Evolutionary conservation across 2,113 vertebrate genomes (phyloP), one percentile per base, ranked within the genome.

Genomic region (Tricholaema leucomelas): DNA sequence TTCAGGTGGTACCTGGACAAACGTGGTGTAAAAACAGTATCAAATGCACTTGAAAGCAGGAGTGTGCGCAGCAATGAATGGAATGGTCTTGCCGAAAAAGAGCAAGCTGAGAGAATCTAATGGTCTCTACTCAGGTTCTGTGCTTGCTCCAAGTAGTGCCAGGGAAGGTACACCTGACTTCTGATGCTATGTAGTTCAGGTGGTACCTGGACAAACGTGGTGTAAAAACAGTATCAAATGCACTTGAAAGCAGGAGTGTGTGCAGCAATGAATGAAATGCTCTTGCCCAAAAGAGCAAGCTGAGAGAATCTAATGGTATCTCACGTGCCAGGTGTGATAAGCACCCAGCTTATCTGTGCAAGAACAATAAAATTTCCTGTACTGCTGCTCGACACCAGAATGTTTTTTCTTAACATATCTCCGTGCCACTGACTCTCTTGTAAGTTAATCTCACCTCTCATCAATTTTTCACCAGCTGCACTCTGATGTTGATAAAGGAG

Each of bases 401-500:
- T 95, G 91, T 93, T 87, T 97, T 97, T 97, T 96, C 97, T 50
- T 50, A 18, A 92, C 87, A 63, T 96, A 93, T 88, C 92, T 97
- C 85, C 93, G 48, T 96, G 93, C 81, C 86, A 61, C 95, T 96
- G 88, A 73, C 88, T 95, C 50, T 90, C 80, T 93, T 93, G 96
- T 97, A 97, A 96, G 86, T 97, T 98, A 98, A 98, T 97, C 95
- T 98, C 95, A 94, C 96, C 86, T 98, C 88, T 86, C 96, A 96
- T 97, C 95, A 97, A 97, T 98, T 97, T 98, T 93, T 96, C 89
- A 87, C 96, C 98, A 99, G 99, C 98, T 99, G 73, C 99, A 99
- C 97, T 99, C 99, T 63, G 99, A 99, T 95, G 98, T 99, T 97
- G 99, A 99, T 97, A 98, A 98, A 97, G 98, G 99, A 83, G 99